Conservation (phyloP, 2,113 vertebrate genomes). For the Plecotus auritus region DNA sequence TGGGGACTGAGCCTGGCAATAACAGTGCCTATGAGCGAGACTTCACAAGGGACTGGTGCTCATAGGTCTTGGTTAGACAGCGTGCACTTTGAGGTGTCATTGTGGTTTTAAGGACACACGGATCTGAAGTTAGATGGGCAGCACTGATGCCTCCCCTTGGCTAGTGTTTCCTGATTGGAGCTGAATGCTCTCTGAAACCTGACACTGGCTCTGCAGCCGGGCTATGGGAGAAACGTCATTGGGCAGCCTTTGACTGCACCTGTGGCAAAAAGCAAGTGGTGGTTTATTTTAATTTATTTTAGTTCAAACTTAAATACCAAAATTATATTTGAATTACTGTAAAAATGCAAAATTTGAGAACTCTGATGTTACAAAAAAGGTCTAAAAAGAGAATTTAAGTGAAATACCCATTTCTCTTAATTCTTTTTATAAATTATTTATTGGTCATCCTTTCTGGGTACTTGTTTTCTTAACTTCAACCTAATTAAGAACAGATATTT, state of each 20-base stretch:
- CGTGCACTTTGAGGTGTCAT: not conserved
- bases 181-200: too few species aligned
- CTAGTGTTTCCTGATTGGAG: not conserved
- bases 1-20: not conserved
- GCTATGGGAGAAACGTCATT: not conserved
- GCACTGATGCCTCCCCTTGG: not conserved
- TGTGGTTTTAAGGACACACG: not conserved
- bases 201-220: not conserved
- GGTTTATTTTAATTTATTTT: not conserved
- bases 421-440: not conserved
- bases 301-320: not conserved
- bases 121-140: not conserved
- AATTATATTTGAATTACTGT: constrained; percentile 9
- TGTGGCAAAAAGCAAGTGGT: not conserved
- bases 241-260: not conserved
- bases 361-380: not conserved
- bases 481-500: not conserved
- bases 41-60: not conserved
- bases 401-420: not conserved
- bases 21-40: not conserved
- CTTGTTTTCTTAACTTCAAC: not conserved
- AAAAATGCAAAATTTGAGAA: not conserved
- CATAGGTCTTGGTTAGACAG: not conserved
- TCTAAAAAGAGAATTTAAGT: not conserved
- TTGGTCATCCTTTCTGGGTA: not conserved